These are phyloP conservation scores for Ptychochromis oligacanthus DNA, from an alignment of 2,113 vertebrate genomes.

Conservation along the genomic window DNA sequence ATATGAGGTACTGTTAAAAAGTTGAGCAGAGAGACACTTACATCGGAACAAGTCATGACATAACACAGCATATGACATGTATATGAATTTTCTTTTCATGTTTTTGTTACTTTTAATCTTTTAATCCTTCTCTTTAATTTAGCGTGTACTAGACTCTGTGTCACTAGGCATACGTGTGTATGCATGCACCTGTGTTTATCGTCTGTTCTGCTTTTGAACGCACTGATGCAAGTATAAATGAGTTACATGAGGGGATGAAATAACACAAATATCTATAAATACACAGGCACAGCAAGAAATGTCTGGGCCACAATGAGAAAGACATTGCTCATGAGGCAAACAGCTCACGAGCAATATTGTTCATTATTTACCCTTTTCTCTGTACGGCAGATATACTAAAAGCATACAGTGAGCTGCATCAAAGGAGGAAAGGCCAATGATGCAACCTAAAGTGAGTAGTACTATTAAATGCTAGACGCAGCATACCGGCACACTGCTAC, in stretches of 20 bases:
- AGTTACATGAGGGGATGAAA: neutral
- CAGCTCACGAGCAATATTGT: neutral
- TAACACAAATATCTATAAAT: slow-evolving; percentile 10
- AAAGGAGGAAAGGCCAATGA: slow-evolving; percentile 1
- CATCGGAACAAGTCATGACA: neutral
- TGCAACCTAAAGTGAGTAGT: slow-evolving; percentile 35
- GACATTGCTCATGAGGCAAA: neutral
- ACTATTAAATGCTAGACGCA: slow-evolving; percentile 27
- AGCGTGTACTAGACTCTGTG: neutral
- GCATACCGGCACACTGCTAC: slow-evolving; percentile 1
- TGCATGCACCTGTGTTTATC: neutral
- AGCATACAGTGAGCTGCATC: neutral
- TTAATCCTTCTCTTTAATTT: neutral
- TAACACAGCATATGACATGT: neutral
- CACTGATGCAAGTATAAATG: slow-evolving; percentile 11
- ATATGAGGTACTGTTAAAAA: slow-evolving; percentile 44
- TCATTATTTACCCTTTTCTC: neutral
- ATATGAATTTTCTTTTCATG: neutral
- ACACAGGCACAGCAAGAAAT: neutral
- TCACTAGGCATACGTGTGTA: neutral
- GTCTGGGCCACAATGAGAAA: neutral
- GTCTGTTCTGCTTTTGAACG: slow-evolving; percentile 27
- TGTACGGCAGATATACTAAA: neutral
- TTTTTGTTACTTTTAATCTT: neutral
- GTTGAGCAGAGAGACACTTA: neutral